phyloP scores from a whole-genome alignment of 1,140 invertebrate genomes.

The Drosophila elegans region DNA sequence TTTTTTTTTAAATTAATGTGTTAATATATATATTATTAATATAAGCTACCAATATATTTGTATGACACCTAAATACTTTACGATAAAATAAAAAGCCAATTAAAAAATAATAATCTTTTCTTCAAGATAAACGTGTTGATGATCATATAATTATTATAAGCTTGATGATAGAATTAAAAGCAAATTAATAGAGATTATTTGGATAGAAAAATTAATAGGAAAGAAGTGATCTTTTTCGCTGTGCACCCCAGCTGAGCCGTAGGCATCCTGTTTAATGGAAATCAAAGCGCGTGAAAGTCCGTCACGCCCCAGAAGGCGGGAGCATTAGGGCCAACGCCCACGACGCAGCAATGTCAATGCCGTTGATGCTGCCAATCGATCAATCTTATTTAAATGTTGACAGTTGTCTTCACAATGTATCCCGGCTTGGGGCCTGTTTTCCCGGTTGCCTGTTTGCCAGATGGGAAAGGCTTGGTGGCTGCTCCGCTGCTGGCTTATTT shows the following conservation, averaged over 20 bases:
- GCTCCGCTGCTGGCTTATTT: conserved; percentile 45
- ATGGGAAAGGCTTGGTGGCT: conserved; percentile 54
- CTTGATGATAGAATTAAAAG: too few species aligned
- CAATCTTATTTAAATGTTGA: conserved; percentile 83
- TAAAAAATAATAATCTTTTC: too few species aligned
- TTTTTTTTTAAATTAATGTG: too few species aligned
- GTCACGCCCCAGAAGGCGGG: conserved; percentile 20
- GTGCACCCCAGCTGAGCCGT: conserved; percentile 7
- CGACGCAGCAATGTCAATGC: conserved; percentile 26
- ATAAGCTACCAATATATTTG: too few species aligned
- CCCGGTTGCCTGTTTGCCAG: conserved; percentile 48
- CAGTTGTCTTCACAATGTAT: conserved; percentile 75
- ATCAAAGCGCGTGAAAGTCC: conserved; percentile 52
- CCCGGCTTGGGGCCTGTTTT: conserved; percentile 53
- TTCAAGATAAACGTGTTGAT: too few species aligned
- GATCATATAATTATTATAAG: too few species aligned
- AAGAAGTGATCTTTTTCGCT: neutral
- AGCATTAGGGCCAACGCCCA: conserved; percentile 40
- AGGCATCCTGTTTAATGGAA: conserved; percentile 53
- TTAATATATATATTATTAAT: too few species aligned
- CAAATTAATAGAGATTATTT: too few species aligned
- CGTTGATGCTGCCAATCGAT: conserved; percentile 69
- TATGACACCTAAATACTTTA: too few species aligned
- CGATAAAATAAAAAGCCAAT: too few species aligned
- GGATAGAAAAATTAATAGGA: too few species aligned